phyloP scores from a whole-genome alignment of 2,797 vertebrate genomes.

The Rhinatrema bivittatum region DNA sequence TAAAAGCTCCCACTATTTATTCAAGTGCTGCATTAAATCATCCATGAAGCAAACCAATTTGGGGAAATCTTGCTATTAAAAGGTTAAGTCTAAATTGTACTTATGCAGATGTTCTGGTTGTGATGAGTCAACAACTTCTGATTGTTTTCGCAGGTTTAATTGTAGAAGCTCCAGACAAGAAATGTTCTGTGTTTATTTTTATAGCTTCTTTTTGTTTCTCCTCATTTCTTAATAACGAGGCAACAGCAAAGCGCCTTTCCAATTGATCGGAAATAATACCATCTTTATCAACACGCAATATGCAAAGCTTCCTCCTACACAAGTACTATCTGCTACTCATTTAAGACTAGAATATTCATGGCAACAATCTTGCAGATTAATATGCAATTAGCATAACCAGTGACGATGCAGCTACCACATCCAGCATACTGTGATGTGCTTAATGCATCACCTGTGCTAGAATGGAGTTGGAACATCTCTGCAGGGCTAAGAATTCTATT shows the following conservation, averaged over 20 bases:
- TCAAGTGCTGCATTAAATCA: slow-evolving; percentile 1
- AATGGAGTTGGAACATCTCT: too few relatives aligned
- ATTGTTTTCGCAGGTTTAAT: slow-evolving; percentile 1
- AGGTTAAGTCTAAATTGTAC: background rate
- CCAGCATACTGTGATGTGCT: too few relatives aligned
- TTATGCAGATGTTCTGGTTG: background rate
- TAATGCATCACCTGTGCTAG: too few relatives aligned
- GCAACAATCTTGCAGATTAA: too few relatives aligned
- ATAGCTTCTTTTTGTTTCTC: slow-evolving; percentile 2
- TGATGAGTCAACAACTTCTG: slow-evolving; percentile 4
- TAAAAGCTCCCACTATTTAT: background rate
- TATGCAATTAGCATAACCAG: too few relatives aligned
- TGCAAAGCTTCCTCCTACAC: too few relatives aligned
- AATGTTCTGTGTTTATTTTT: background rate
- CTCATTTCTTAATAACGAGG: slow-evolving; percentile 20
- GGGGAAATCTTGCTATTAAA: background rate
- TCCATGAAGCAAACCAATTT: slow-evolving; percentile 4
- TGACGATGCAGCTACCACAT: too few relatives aligned
- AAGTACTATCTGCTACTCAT: too few relatives aligned
- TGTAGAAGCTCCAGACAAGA: slow-evolving; percentile 11
- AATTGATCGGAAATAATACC: too few relatives aligned
- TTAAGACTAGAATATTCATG: too few relatives aligned
- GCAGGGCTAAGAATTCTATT: too few relatives aligned
- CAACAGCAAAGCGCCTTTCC: too few relatives aligned
- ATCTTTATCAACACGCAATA: slow-evolving; percentile 23